Evolutionary conservation across 1,140 invertebrate genomes (phyloP).

Genomic region (Dufourea novaeangliae): DNA sequence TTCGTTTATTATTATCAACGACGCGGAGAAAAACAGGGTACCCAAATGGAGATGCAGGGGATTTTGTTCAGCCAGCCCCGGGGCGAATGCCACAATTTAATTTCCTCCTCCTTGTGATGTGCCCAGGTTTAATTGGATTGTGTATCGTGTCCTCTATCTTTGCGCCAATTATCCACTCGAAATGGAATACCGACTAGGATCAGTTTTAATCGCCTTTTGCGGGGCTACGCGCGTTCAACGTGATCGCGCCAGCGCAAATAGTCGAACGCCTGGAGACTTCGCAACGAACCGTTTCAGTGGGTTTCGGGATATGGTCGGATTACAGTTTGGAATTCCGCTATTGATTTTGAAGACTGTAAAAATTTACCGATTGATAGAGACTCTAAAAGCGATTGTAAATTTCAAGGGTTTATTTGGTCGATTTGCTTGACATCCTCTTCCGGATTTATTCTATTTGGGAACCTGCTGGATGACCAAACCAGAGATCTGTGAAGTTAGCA

Average conservation of each 20-base stretch:
- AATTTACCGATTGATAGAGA: no score
- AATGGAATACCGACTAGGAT: background rate
- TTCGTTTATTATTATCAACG: slow-evolving; percentile 24
- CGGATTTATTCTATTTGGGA: no score
- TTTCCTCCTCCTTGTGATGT: slow-evolving; percentile 17
- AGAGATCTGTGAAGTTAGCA: no score
- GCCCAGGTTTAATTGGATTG: slow-evolving; percentile 6
- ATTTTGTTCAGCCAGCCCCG: no score
- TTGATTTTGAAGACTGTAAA: no score
- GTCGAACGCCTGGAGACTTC: background rate
- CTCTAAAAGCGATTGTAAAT: no score
- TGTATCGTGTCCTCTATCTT: slow-evolving; percentile 1
- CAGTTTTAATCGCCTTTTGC: slow-evolving; percentile 15
- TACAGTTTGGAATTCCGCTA: no score
- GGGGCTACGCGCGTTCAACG: slow-evolving; percentile 8
- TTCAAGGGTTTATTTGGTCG: no score
- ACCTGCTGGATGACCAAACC: no score
- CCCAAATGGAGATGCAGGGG: background rate
- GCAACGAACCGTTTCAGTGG: no score
- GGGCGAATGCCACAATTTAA: slow-evolving; percentile 3
- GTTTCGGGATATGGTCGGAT: no score
- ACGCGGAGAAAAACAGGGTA: background rate
- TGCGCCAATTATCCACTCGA: slow-evolving; percentile 11
- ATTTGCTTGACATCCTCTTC: no score
- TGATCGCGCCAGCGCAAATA: background rate